Evolutionary conservation across 2,113 vertebrate genomes (phyloP).

Genomic region (Calyptomena viridis): DNA sequence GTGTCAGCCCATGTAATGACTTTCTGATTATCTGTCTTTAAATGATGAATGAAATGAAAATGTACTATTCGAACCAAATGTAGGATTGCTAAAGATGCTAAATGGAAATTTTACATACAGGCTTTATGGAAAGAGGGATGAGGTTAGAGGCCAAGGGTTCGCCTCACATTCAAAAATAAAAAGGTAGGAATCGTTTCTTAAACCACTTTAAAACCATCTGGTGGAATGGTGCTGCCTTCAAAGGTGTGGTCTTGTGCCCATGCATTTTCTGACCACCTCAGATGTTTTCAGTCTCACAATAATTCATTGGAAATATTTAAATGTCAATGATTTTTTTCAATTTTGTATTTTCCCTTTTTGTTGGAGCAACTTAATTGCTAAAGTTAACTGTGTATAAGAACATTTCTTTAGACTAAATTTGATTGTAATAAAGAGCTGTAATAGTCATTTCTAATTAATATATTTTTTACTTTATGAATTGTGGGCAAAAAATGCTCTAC

Average conservation of each 20-base stretch:
- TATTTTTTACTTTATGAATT: neutral
- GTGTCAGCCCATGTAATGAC: constrained; percentile 94
- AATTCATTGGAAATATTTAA: neutral
- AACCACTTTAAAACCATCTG: neutral
- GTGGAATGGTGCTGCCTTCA: neutral
- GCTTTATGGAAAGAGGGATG: constrained; percentile 9
- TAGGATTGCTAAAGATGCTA: constrained; percentile 73
- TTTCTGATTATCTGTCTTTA: constrained; percentile 99
- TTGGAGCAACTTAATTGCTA: neutral
- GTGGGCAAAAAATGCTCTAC: neutral
- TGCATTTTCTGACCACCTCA: neutral
- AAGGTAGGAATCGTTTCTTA: neutral
- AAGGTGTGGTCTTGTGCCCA: neutral
- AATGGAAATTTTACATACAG: constrained; percentile 52
- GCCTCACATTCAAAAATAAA: neutral
- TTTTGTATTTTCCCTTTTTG: neutral
- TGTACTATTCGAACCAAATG: constrained; percentile 78
- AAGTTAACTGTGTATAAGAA: neutral
- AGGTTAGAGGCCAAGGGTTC: constrained; percentile 1
- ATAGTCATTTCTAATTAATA: neutral
- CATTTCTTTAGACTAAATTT: neutral
- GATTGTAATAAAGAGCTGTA: neutral
- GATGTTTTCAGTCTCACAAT: neutral
- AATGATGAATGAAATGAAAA: constrained; percentile 98
- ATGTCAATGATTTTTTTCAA: neutral